phyloP scores from a whole-genome alignment of 2,888 invertebrate species.

The Megaustenia siamemsis region DNA sequence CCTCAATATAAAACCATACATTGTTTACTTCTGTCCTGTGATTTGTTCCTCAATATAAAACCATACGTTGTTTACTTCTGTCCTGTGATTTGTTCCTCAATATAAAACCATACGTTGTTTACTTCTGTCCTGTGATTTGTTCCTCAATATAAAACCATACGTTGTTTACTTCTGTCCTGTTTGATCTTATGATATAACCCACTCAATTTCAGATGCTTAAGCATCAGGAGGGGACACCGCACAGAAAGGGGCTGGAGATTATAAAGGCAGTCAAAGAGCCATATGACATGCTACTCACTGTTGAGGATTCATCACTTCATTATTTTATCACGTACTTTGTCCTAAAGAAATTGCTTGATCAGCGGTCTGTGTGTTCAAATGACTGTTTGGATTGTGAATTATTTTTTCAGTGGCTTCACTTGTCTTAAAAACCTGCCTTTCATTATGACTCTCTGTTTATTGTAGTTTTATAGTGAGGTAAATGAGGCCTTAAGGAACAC shows the following conservation, averaged over 20 bases:
- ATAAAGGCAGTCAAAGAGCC: not conserved
- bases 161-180: too few relatives aligned
- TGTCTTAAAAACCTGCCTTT: constrained; percentile 17
- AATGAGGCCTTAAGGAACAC: too few relatives aligned
- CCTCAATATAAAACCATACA: too few relatives aligned
- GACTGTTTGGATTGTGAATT: constrained; percentile 13
- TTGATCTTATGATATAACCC: too few relatives aligned
- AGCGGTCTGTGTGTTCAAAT: not conserved
- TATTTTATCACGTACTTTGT: not conserved
- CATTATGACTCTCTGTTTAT: not conserved
- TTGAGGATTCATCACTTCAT: not conserved
- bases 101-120: too few relatives aligned
- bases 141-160: too few relatives aligned
- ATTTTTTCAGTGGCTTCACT: constrained; percentile 18
- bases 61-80: too few relatives aligned
- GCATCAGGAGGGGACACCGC: not conserved
- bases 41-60: too few relatives aligned
- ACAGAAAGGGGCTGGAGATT: not conserved
- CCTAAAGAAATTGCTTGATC: not conserved
- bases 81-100: too few relatives aligned
- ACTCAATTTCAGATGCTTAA: not conserved
- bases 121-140: too few relatives aligned
- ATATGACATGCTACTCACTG: not conserved
- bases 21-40: too few relatives aligned
- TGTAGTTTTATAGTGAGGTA: not conserved